Percentiles rank a stretch among this genome's conserved stretches.
Conservation (phyloP, 2,797 vertebrate species). For the Anguilla pacifica region DNA sequence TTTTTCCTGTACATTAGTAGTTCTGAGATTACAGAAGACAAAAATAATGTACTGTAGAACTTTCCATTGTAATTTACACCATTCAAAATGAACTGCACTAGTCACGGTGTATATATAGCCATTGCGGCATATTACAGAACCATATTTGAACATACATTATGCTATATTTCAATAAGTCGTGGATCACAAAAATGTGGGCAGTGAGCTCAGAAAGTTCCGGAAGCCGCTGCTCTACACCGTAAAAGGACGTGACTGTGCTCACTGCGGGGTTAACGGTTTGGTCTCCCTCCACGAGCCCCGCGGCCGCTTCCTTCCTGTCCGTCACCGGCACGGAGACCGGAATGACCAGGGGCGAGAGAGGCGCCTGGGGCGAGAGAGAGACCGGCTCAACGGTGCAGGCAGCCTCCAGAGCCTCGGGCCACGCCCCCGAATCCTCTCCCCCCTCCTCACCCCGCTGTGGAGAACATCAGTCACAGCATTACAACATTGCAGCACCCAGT, state of each 20-base stretch:
- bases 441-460: constrained; percentile 22
- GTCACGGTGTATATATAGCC: too few species aligned
- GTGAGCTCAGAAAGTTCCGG: too few species aligned
- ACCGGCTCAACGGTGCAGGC: constrained; percentile 9
- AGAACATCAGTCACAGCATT: not conserved
- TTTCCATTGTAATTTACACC: too few species aligned
- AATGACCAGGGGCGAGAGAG: constrained; percentile 48
- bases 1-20: not conserved
- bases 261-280: constrained; percentile 2
- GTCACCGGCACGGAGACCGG: constrained; percentile 58
- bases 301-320: not conserved
- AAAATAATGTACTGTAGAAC: not conserved
- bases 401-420: not conserved
- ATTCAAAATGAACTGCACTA: too few species aligned
- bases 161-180: too few species aligned
- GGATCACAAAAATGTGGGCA: too few species aligned
- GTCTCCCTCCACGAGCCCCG: not conserved
- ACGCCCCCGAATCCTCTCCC: constrained; percentile 7
- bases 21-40: not conserved
- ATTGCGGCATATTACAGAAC: too few species aligned
- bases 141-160: too few species aligned
- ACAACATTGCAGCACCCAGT: too few species aligned
- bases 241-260: constrained; percentile 20
- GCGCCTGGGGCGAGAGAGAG: constrained; percentile 27
- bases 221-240: not conserved